These are phyloP conservation scores for Babylonia areolata DNA, from an alignment of 1,140 invertebrate species.

Conservation along the genomic window DNA sequence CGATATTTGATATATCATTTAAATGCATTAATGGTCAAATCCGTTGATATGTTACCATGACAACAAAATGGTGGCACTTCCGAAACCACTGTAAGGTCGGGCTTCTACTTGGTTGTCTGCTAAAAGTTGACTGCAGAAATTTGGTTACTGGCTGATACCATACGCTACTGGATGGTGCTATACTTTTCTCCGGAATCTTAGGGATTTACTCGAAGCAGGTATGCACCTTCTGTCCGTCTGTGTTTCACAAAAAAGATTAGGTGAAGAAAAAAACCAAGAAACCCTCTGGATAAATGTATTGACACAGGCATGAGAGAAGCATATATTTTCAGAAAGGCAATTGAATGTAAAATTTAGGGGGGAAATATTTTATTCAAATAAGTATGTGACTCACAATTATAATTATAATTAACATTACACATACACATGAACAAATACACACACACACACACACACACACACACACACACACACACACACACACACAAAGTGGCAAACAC, in stretches of 20 bases:
- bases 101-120: not conserved
- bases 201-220: not conserved
- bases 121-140: not conserved
- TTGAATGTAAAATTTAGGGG: too few relatives aligned
- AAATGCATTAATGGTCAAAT: not conserved
- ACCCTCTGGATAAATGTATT: too few relatives aligned
- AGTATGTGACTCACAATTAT: too few relatives aligned
- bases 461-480: conserved; percentile 5
- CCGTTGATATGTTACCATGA: not conserved
- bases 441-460: too few relatives aligned
- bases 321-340: too few relatives aligned
- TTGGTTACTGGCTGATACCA: not conserved
- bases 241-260: too few relatives aligned
- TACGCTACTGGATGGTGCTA: not conserved
- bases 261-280: too few relatives aligned
- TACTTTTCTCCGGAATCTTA: not conserved
- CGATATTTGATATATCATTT: not conserved
- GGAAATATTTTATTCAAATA: too few relatives aligned
- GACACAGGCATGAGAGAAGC: too few relatives aligned
- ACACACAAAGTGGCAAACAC: not conserved
- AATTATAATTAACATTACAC: too few relatives aligned
- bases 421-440: too few relatives aligned
- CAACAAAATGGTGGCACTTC: conserved; percentile 34
- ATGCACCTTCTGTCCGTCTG: not conserved
- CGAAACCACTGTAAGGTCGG: not conserved